Evolutionary conservation across 1,140 invertebrate species (phyloP), one percentile per base, ranked within the genome.

Genomic region (Saccostrea echinata): DNA sequence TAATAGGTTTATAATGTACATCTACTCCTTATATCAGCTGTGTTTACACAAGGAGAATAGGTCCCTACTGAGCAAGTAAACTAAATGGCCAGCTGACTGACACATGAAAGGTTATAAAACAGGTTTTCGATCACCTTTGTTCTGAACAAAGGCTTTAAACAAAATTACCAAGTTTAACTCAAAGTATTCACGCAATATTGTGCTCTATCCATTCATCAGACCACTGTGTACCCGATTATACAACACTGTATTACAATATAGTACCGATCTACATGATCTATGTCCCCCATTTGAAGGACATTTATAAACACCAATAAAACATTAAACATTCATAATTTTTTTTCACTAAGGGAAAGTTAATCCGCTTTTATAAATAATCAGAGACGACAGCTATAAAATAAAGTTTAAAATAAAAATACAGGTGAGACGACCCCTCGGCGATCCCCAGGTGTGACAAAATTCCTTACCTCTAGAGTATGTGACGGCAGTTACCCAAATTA

Each of bases 361-460:
- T 43, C 43, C 43, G 43, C 43, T 43, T 61, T 21, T 61, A 21
- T 21, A 18, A 21, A 21, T 61, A 61, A 21, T n/a, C 55, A 21
- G 18, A 61, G 18, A n/a, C 18, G 16, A 76, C 27, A 11, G 12
- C 8, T 76, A 18, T 27, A 16, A 30, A 30, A 18, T 30, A 33
- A 11, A 1, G 68, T 13, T 33, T 27, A 76, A 76, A 76, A 76
- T 76, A 76, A 76, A 30, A 33, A 76, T 27, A 76, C 12, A 76
- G 68, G 68, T 76, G 27, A 76, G 68, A 76, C 27, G 68, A 76
- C 68, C 68, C 68, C 68, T 76, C 68, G 27, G 30, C 30, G 68
- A 76, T 76, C 68, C 68, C 68, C 68, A 76, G 68, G 68, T 76
- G 68, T 76, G 68, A 76, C 68, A 76, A 76, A 76, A 76, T 76